Evolutionary conservation across 2,113 vertebrate genomes (phyloP).

Genomic region (Miniopterus natalensis): DNA sequence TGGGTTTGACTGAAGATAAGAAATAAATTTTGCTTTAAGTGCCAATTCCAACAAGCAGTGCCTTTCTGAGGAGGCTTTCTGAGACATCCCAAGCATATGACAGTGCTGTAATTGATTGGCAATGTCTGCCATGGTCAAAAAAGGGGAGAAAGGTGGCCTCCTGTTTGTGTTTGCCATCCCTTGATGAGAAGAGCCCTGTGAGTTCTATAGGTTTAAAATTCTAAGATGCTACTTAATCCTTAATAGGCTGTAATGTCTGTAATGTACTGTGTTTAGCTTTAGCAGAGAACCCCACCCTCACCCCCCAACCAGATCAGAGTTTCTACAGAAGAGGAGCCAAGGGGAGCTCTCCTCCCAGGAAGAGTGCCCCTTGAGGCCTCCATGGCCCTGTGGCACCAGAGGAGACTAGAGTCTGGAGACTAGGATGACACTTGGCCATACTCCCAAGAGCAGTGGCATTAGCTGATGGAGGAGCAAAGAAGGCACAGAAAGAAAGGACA

Average conservation of each 20-base stretch:
- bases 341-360: background rate
- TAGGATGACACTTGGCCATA: background rate
- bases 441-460: background rate
- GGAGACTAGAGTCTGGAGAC: background rate
- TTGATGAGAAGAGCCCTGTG: background rate
- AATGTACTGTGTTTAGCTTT: background rate
- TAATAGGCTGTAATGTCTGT: background rate
- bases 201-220: background rate
- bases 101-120: background rate
- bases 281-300: background rate
- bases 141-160: background rate
- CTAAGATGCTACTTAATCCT: background rate
- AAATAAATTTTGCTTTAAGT: conserved; percentile 30
- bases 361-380: background rate
- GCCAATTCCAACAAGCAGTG: background rate
- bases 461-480: background rate
- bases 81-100: background rate
- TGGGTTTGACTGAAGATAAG: background rate
- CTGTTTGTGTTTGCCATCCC: background rate
- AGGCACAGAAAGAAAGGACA: background rate
- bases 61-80: background rate
- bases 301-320: background rate
- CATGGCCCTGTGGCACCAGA: background rate
- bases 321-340: background rate
- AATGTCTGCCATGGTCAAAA: background rate